These are phyloP conservation scores for Noctua fimbriata DNA, from an alignment of 2,888 invertebrate species.

Conservation along the genomic window DNA sequence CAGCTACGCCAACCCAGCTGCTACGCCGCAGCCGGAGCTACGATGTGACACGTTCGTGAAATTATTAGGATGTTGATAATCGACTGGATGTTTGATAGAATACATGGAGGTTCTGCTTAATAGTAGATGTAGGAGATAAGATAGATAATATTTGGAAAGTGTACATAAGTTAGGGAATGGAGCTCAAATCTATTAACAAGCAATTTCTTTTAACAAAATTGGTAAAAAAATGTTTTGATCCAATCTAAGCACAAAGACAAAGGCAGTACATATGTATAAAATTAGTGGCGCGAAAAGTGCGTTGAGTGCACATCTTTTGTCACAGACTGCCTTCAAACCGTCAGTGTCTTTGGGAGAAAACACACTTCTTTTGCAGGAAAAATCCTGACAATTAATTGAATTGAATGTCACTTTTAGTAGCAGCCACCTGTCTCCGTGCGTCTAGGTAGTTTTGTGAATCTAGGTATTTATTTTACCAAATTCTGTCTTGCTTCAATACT, in stretches of 20 bases:
- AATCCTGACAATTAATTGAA: neutral
- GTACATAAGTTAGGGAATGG: neutral
- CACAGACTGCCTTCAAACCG: neutral
- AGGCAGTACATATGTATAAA: neutral
- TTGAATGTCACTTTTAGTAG: neutral
- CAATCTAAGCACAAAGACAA: neutral
- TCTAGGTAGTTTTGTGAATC: neutral
- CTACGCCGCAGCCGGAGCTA: conserved; percentile 57
- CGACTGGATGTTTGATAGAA: conserved; percentile 2
- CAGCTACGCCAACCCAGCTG: conserved; percentile 51
- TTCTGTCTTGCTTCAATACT: neutral
- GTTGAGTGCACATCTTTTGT: neutral
- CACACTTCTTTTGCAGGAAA: neutral
- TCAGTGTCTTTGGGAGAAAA: neutral
- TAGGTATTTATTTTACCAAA: neutral
- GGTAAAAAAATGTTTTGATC: neutral
- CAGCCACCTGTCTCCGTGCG: neutral
- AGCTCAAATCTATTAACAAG: neutral
- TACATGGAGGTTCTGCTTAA: neutral
- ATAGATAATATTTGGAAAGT: neutral
- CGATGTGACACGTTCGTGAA: conserved; percentile 45
- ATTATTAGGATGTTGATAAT: conserved; percentile 43
- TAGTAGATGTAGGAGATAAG: neutral
- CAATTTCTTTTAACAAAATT: neutral
- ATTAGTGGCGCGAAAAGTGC: neutral